phyloP scores from a whole-genome alignment of 1,140 invertebrate species.

The Charaxes varanes region DNA sequence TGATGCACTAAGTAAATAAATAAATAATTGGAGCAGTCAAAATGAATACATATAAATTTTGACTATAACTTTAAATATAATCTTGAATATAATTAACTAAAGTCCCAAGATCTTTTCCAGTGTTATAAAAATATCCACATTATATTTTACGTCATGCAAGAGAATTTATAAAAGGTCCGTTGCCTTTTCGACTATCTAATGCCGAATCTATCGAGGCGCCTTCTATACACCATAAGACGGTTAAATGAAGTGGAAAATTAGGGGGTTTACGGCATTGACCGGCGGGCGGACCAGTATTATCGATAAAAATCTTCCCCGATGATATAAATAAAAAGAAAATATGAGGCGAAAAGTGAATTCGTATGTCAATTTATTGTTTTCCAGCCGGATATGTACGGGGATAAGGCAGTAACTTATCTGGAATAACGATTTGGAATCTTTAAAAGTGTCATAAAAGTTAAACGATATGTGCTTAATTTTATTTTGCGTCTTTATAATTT shows the following conservation, averaged over 20 bases:
- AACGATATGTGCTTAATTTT: too few species aligned
- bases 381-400: not conserved
- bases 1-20: too few species aligned
- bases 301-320: constrained; percentile 18
- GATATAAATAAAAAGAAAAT: constrained; percentile 25
- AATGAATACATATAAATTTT: too few species aligned
- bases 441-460: too few species aligned
- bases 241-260: constrained; percentile 49
- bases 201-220: constrained; percentile 50
- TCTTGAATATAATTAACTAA: too few species aligned
- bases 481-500: too few species aligned
- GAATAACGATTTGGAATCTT: too few species aligned
- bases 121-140: too few species aligned
- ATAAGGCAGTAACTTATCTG: too few species aligned
- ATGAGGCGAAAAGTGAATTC: constrained; percentile 26
- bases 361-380: constrained; percentile 17
- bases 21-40: too few species aligned
- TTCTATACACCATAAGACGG: constrained; percentile 46
- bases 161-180: constrained; percentile 40
- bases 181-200: constrained; percentile 47
- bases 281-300: constrained; percentile 21
- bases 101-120: too few species aligned
- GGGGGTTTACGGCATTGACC: constrained; percentile 39
- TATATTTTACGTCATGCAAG: constrained; percentile 21
- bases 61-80: too few species aligned